Conservation (phyloP, 1,140 invertebrate genomes). For the Zaprionus lachaisei region DNA sequence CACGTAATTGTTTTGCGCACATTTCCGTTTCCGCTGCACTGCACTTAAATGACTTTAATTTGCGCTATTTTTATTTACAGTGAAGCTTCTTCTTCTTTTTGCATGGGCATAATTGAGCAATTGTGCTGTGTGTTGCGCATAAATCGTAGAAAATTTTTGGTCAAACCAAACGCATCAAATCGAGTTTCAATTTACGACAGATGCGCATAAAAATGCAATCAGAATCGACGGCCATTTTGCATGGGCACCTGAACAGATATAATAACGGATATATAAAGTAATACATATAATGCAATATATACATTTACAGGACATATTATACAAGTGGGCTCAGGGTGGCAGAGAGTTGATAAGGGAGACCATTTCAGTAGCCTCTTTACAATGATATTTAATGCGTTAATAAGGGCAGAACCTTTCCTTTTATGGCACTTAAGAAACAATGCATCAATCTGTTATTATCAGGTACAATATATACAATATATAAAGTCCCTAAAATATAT, state of each 20-base stretch:
- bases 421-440: neutral
- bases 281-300: neutral
- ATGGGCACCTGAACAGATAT: neutral
- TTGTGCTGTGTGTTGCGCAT: slow-evolving; percentile 52
- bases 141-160: slow-evolving; percentile 32
- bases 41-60: slow-evolving; percentile 78
- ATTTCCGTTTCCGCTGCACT: slow-evolving; percentile 77
- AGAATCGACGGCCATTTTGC: neutral
- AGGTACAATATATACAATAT: neutral
- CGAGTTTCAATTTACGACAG: slow-evolving; percentile 1
- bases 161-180: slow-evolving; percentile 23
- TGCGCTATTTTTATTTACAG: slow-evolving; percentile 71
- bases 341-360: too few species aligned
- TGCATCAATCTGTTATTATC: neutral
- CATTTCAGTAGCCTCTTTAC: too few species aligned
- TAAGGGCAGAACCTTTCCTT: neutral
- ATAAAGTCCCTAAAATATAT: neutral
- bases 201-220: neutral
- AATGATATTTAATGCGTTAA: too few species aligned
- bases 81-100: slow-evolving; percentile 15
- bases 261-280: neutral
- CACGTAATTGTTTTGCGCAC: slow-evolving; percentile 75
- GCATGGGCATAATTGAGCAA: slow-evolving; percentile 60
- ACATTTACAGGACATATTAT: neutral
- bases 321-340: neutral